These are phyloP conservation scores for Phalacrocorax carbo DNA, from an alignment of 2,113 vertebrate species.

Conservation along the genomic window DNA sequence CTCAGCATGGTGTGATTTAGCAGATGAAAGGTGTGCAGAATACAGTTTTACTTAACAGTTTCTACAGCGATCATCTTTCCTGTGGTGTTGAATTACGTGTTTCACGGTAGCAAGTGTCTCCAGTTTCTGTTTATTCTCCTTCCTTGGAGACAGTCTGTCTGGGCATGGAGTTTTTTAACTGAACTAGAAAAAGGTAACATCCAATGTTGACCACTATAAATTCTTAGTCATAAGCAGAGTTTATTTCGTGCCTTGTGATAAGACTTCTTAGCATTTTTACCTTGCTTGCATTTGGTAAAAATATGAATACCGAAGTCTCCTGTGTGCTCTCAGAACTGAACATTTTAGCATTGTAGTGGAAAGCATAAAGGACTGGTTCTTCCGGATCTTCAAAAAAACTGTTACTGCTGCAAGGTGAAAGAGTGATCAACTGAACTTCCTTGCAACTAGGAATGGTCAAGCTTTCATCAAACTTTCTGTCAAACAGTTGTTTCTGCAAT, in stretches of 20 bases:
- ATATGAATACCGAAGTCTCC: neutral
- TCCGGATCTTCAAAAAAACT: neutral
- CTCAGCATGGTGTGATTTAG: neutral
- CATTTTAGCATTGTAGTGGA: neutral
- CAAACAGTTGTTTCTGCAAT: neutral
- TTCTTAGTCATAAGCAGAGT: neutral
- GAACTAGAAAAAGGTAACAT: neutral
- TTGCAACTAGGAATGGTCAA: neutral
- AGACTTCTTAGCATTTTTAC: neutral
- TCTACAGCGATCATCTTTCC: neutral
- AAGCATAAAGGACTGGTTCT: neutral
- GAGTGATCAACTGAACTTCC: neutral
- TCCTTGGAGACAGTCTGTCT: neutral
- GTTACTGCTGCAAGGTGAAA: neutral
- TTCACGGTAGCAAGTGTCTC: neutral
- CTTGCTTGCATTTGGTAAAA: neutral
- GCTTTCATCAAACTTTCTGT: neutral
- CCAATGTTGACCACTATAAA: neutral
- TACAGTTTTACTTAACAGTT: neutral
- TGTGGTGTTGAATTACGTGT: slow-evolving; percentile 22
- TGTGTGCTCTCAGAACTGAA: neutral
- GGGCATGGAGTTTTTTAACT: neutral
- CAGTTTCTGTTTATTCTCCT: slow-evolving; percentile 18
- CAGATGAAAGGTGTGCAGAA: neutral
- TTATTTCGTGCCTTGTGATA: neutral